A percentile compares a stretch with the other conserved stretches of the same genome.
Evolutionary conservation across 92 coral and sea anemone genomes (phyloP).

Genomic region (Umimayanthus chanpuru): DNA sequence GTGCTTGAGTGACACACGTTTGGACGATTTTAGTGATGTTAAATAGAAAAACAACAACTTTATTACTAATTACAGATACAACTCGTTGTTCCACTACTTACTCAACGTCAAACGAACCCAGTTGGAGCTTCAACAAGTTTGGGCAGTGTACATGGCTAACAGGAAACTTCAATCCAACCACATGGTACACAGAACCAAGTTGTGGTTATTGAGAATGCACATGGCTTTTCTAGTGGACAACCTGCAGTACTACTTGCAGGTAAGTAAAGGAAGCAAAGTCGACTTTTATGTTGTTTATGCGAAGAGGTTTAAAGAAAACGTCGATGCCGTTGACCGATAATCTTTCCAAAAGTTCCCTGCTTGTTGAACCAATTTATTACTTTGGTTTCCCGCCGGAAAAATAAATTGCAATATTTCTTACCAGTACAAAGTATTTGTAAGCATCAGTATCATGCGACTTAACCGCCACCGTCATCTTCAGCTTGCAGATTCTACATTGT

Average conservation of each 20-base stretch:
- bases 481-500: too few species aligned
- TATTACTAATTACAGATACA: constrained; percentile 63
- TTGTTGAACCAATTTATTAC: too few species aligned
- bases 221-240: constrained; percentile 98
- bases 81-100: constrained; percentile 82
- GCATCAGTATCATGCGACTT: too few species aligned
- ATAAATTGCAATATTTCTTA: too few species aligned
- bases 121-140: constrained; percentile 87
- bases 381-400: too few species aligned
- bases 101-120: constrained; percentile 94
- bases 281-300: too few species aligned
- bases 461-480: too few species aligned
- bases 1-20: not conserved
- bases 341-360: too few species aligned
- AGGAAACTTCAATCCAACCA: constrained; percentile 68
- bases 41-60: too few species aligned
- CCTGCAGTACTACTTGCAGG: constrained; percentile 96
- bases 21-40: not conserved
- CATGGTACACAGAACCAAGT: constrained; percentile 67
- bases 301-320: too few species aligned
- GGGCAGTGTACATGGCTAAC: constrained; percentile 90
- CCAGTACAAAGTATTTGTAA: too few species aligned
- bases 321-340: too few species aligned
- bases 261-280: constrained; percentile 20
- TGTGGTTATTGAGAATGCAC: constrained; percentile 96